Evolutionary conservation across 2,797 vertebrate species (phyloP).

Genomic region (Gobionotothen gibberifrons): DNA sequence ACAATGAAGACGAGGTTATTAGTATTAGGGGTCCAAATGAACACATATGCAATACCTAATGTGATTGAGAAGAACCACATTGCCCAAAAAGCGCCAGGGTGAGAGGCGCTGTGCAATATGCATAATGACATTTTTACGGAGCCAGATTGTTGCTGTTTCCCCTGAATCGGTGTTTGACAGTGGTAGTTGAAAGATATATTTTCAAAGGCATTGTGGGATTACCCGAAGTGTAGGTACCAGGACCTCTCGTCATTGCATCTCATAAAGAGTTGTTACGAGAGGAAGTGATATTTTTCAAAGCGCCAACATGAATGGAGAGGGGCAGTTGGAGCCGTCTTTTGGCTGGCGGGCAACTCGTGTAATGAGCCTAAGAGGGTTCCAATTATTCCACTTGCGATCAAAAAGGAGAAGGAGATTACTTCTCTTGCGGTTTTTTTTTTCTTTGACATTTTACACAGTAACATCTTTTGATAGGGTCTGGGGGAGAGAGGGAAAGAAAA

Average conservation of each 20-base stretch:
- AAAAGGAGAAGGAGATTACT: constrained; percentile 81
- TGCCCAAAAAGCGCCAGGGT: constrained; percentile 37
- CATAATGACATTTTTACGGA: constrained; percentile 66
- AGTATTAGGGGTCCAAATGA: constrained; percentile 62
- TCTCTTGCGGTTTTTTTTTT: constrained; percentile 74
- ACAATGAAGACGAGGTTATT: constrained; percentile 69
- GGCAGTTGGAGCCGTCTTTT: constrained; percentile 79
- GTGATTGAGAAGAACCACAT: constrained; percentile 53
- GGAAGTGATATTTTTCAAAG: constrained; percentile 80
- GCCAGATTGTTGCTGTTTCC: constrained; percentile 63
- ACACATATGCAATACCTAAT: constrained; percentile 52
- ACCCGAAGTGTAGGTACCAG: constrained; percentile 72
- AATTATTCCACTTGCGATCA: constrained; percentile 87
- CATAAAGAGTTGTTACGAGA: constrained; percentile 76
- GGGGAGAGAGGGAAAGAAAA: constrained; percentile 48
- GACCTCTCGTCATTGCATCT: constrained; percentile 74
- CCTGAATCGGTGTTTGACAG: constrained; percentile 64
- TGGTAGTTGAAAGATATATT: constrained; percentile 70
- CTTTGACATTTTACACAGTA: constrained; percentile 81
- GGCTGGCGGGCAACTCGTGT: constrained; percentile 81
- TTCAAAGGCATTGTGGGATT: constrained; percentile 77
- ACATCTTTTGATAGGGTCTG: constrained; percentile 82
- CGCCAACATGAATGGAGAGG: constrained; percentile 75
- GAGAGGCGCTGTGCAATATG: constrained; percentile 41
- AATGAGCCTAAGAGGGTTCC: constrained; percentile 85